Evolutionary conservation across 2,113 vertebrate species (phyloP).

Genomic region (Tyto alba): DNA sequence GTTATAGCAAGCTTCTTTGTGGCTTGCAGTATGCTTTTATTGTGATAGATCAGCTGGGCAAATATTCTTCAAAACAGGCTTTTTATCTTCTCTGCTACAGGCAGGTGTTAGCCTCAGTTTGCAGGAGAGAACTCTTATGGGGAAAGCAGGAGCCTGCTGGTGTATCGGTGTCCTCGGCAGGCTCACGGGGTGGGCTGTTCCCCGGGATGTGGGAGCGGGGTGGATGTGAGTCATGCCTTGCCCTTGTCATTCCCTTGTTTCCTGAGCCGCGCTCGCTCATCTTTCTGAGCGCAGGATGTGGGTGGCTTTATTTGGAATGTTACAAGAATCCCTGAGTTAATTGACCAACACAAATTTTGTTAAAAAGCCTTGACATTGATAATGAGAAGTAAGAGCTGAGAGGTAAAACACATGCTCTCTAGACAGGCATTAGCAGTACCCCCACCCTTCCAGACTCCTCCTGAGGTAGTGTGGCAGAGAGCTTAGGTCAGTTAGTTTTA

Average conservation of each 20-base stretch:
- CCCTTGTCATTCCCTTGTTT: constrained; percentile 31
- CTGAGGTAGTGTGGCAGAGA: constrained; percentile 27
- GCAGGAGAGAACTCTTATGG: background rate
- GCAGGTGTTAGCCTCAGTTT: background rate
- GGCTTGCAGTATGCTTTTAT: background rate
- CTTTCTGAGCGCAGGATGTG: constrained; percentile 36
- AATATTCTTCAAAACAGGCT: background rate
- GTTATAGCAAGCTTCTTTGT: background rate
- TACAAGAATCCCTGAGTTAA: constrained; percentile 58
- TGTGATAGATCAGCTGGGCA: background rate
- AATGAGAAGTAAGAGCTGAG: constrained; percentile 56
- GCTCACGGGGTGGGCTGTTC: background rate
- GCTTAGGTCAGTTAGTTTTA: constrained; percentile 65
- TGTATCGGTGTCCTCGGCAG: background rate
- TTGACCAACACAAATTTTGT: constrained; percentile 70
- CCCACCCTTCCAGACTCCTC: constrained; percentile 8
- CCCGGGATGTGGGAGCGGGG: background rate
- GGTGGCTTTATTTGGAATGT: constrained; percentile 59
- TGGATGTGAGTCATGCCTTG: background rate
- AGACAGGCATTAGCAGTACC: constrained; percentile 17
- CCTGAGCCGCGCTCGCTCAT: background rate
- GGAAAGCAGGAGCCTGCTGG: background rate
- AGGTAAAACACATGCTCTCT: constrained; percentile 34
- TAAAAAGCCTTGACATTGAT: constrained; percentile 65
- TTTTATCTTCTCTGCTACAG: background rate